A percentile compares a stretch with the other conserved stretches of the same genome.
phyloP scores from a whole-genome alignment of 2,888 invertebrate genomes.

The Agrotis exclamationis region DNA sequence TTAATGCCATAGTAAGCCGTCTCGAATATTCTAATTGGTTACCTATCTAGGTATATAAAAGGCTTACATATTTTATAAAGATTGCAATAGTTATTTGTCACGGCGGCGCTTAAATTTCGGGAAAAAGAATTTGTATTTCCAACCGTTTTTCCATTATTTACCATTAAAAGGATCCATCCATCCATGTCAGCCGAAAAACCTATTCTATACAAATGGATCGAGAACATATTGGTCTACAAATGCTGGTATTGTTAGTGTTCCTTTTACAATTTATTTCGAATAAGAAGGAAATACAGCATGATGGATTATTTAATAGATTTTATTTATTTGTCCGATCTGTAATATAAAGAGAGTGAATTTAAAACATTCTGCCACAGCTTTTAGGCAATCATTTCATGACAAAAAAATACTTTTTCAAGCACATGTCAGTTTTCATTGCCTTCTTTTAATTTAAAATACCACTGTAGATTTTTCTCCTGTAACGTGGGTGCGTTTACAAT shows the following conservation, averaged over 20 bases:
- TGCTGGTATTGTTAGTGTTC: conserved; percentile 2
- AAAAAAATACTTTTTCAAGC: no score
- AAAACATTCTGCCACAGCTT: no score
- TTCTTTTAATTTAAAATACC: no score
- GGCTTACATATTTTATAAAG: background rate
- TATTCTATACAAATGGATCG: conserved; percentile 22
- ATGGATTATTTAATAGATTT: background rate
- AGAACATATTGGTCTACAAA: conserved; percentile 12
- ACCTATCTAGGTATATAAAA: background rate
- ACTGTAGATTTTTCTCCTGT: no score
- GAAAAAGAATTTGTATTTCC: conserved; percentile 24
- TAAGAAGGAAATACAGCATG: background rate
- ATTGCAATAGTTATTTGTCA: background rate
- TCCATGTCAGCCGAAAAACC: conserved; percentile 49
- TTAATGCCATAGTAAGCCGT: no score
- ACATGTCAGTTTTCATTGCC: no score
- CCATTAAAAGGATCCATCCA: conserved; percentile 55
- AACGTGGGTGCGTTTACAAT: no score
- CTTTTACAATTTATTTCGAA: conserved; percentile 2
- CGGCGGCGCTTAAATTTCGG: background rate
- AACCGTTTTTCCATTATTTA: conserved; percentile 45
- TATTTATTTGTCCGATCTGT: background rate
- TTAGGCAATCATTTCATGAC: no score
- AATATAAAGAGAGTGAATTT: no score
- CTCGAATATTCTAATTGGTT: background rate